Evolutionary conservation across 2,113 vertebrate genomes (phyloP).

Genomic region (Zosterops pallidus): DNA sequence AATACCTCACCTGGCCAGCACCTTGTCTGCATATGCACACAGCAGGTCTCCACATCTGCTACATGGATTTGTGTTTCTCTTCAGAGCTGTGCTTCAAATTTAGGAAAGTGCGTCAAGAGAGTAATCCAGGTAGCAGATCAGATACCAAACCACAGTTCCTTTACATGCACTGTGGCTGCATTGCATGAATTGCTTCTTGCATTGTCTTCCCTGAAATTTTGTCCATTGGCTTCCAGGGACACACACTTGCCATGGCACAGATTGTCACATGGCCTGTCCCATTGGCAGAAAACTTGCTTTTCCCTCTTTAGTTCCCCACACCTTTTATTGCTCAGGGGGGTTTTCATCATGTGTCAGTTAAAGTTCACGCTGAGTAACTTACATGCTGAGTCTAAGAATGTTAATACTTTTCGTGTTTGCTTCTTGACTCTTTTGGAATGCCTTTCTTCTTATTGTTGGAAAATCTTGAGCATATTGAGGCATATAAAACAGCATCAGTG

Average conservation of each 20-base stretch:
- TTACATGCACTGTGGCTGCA: not conserved
- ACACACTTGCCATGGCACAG: not conserved
- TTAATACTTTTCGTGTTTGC: not conserved
- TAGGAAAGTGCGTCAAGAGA: not conserved
- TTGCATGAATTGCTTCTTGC: accelerated
- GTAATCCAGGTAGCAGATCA: not conserved
- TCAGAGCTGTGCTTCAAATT: not conserved
- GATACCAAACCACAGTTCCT: not conserved
- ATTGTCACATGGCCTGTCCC: not conserved
- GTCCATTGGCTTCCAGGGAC: not conserved
- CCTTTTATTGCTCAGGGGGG: not conserved
- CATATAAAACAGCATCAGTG: not conserved
- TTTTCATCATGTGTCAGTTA: not conserved
- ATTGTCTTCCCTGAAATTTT: not conserved
- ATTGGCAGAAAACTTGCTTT: not conserved
- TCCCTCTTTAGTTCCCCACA: not conserved
- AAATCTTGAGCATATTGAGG: not conserved
- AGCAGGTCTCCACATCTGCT: not conserved
- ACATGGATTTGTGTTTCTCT: not conserved
- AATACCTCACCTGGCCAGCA: not conserved
- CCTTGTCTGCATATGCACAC: not conserved
- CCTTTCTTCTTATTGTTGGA: not conserved
- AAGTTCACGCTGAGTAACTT: not conserved
- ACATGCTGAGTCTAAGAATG: not conserved
- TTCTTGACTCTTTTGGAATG: not conserved